Percentiles rank a stretch among this genome's conserved stretches.
Evolutionary conservation across 2,113 vertebrate genomes (phyloP).

Genomic region (Spilogale gracilis): DNA sequence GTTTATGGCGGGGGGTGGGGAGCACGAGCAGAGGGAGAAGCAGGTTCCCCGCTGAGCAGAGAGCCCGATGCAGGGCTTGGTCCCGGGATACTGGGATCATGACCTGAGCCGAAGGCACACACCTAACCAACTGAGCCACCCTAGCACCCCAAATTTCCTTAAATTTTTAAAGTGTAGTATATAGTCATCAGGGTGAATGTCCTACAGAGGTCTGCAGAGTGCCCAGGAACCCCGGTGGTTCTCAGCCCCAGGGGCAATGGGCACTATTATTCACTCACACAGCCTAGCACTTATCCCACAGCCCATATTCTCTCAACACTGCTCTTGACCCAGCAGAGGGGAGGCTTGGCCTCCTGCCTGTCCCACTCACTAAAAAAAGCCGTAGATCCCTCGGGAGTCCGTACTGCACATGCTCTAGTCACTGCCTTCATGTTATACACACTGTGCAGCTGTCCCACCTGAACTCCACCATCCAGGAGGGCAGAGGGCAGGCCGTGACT

Average conservation of each 20-base stretch:
- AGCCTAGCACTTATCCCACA: not conserved
- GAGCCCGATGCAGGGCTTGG: too few species aligned
- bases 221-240: not conserved
- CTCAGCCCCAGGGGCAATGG: rapidly evolving
- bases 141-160: not conserved
- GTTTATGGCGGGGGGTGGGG: too few species aligned
- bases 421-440: not conserved
- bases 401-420: not conserved
- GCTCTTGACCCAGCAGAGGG: not conserved
- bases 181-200: not conserved
- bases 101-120: too few species aligned
- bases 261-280: not conserved
- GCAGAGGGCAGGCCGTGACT: not conserved
- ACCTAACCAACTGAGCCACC: too few species aligned
- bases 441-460: not conserved
- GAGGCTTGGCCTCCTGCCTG: not conserved
- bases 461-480: not conserved
- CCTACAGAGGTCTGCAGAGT: not conserved
- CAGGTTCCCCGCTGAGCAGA: too few species aligned
- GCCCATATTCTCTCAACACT: not conserved
- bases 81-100: too few species aligned
- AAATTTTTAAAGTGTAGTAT: not conserved
- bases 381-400: not conserved
- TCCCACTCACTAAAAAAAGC: not conserved
- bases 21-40: too few species aligned